These are phyloP conservation scores for Eulimnadia texana DNA, from an alignment of 1,140 invertebrate genomes.

Conservation along the genomic window DNA sequence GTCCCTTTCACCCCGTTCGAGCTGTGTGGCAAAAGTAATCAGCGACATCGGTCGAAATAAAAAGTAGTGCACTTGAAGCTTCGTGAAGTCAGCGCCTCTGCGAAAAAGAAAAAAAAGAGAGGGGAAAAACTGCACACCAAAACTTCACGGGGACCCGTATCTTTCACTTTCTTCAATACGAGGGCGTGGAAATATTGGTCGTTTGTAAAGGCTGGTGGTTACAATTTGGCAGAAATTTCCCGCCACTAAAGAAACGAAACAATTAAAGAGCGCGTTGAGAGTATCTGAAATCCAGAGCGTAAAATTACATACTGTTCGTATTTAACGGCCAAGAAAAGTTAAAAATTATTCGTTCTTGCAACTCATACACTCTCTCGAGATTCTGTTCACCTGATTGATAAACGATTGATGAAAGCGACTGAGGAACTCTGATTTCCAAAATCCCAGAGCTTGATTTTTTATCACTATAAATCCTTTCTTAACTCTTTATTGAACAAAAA, in stretches of 20 bases:
- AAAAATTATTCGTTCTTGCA: not conserved
- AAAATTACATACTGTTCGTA: not conserved
- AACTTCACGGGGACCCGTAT: not conserved
- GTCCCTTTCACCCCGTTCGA: not conserved
- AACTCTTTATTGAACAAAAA: no score
- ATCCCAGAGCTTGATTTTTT: no score
- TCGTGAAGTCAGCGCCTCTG: not conserved
- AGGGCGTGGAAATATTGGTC: not conserved
- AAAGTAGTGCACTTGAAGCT: not conserved
- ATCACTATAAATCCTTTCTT: no score
- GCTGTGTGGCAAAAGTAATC: not conserved
- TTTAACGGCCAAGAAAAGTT: not conserved
- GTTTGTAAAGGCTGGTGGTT: not conserved
- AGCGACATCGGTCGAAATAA: no score
- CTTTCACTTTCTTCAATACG: not conserved
- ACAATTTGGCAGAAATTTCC: no score
- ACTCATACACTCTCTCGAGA: no score
- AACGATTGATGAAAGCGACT: no score
- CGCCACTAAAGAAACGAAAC: no score
- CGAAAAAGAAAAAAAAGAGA: not conserved
- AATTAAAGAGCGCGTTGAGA: no score
- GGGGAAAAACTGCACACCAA: no score
- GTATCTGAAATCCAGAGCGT: not conserved
- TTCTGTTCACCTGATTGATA: no score
- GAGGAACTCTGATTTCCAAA: no score